phyloP scores from a whole-genome alignment of 2,888 invertebrate genomes.

The Melanostoma scalare region DNA sequence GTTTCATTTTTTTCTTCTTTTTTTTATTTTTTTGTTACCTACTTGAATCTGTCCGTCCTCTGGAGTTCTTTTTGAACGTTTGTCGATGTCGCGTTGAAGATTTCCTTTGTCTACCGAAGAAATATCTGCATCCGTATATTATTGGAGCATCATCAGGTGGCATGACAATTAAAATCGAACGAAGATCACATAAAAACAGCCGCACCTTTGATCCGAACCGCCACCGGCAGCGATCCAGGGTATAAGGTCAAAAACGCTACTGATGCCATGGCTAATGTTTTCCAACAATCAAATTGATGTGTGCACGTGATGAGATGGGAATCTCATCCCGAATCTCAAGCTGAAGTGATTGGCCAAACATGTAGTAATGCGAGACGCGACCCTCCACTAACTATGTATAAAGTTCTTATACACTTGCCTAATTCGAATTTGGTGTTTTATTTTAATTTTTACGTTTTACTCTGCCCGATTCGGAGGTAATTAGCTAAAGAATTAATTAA shows the following conservation, averaged over 20 bases:
- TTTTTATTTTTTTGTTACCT: neutral
- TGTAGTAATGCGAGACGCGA: neutral
- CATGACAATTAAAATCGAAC: constrained; percentile 76
- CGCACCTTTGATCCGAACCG: constrained; percentile 69
- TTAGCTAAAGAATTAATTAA: constrained; percentile 69
- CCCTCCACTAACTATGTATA: constrained; percentile 2
- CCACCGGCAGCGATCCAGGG: constrained; percentile 26
- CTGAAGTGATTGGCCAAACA: constrained; percentile 38
- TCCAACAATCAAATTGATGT: constrained; percentile 25
- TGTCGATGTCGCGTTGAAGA: constrained; percentile 34
- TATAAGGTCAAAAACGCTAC: constrained; percentile 39
- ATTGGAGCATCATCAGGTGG: constrained; percentile 76
- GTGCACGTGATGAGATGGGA: constrained; percentile 45
- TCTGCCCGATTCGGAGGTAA: constrained; percentile 43
- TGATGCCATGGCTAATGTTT: constrained; percentile 24
- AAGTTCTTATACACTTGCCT: constrained; percentile 13
- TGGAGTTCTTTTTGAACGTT: constrained; percentile 8
- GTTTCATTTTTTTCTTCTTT: constrained; percentile 14
- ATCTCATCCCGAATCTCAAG: neutral
- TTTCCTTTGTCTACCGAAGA: constrained; percentile 53
- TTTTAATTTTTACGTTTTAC: constrained; percentile 67
- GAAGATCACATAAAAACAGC: constrained; percentile 66
- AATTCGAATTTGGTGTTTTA: constrained; percentile 71
- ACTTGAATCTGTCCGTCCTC: neutral
- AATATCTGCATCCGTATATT: constrained; percentile 70